These are phyloP conservation scores for Myotis yumanensis DNA, from an alignment of 2,113 vertebrate species.

Conservation along the genomic window DNA sequence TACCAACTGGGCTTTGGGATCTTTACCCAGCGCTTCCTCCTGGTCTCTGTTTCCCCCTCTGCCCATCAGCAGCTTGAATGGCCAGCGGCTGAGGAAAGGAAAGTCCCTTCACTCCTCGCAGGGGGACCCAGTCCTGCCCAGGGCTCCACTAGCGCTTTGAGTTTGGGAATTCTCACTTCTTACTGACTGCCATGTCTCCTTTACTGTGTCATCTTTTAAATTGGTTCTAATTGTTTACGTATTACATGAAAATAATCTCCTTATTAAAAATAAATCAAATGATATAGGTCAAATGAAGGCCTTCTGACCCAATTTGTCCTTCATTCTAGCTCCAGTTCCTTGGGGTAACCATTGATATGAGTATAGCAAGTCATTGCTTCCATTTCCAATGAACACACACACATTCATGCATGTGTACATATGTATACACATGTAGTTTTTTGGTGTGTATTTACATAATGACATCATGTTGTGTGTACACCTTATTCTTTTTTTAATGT, in stretches of 20 bases:
- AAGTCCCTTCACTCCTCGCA: neutral
- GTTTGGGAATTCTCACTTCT: neutral
- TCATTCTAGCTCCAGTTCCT: neutral
- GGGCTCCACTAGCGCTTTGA: neutral
- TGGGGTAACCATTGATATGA: neutral
- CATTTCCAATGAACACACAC: neutral
- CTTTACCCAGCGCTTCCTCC: neutral
- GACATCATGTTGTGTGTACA: neutral
- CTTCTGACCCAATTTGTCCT: neutral
- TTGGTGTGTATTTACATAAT: neutral
- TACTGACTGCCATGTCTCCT: neutral
- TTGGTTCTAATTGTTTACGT: neutral
- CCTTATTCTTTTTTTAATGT: neutral
- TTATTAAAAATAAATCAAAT: constrained; percentile 6
- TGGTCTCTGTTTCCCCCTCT: no score
- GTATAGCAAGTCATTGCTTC: neutral
- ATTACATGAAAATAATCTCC: neutral
- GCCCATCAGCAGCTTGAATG: neutral
- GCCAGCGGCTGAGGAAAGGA: neutral
- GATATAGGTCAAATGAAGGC: neutral
- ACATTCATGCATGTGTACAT: fast-evolving
- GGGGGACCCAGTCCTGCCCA: neutral
- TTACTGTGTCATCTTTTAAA: neutral
- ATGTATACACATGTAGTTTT: neutral
- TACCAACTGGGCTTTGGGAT: fast-evolving